phyloP scores from a whole-genome alignment of 2,113 vertebrate genomes.

The Sylvicapra grimmia region DNA sequence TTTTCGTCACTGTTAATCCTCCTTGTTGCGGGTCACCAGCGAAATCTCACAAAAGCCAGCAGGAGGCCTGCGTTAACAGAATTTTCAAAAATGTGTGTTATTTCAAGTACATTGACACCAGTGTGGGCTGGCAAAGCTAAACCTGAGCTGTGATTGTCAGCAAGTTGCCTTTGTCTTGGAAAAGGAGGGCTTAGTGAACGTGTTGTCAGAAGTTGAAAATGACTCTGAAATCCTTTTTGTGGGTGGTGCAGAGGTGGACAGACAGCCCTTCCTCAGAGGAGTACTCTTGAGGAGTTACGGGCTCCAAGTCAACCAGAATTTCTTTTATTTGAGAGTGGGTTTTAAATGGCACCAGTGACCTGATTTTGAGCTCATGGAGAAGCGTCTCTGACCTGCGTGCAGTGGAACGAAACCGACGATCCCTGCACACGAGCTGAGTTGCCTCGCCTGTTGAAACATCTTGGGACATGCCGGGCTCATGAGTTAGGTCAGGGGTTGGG shows the following conservation, averaged over 20 bases:
- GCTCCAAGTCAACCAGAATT: neutral
- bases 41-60: neutral
- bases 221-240: neutral
- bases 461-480: neutral
- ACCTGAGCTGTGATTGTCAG: neutral
- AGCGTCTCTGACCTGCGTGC: neutral
- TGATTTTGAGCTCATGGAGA: no score
- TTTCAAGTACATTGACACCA: neutral
- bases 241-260: neutral
- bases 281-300: accelerated
- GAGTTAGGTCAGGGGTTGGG: neutral
- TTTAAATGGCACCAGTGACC: neutral
- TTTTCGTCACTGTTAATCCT: neutral
- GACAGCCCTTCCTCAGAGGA: neutral
- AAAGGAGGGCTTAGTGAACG: neutral
- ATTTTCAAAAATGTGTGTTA: neutral
- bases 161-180: neutral
- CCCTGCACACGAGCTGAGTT: neutral
- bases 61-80: neutral
- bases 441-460: neutral
- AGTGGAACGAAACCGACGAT: neutral
- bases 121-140: neutral
- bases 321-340: neutral
- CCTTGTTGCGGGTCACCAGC: neutral
- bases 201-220: neutral